These are phyloP conservation scores for Gorsachius goisagi DNA, from an alignment of 2,113 vertebrate genomes.

Conservation along the genomic window DNA sequence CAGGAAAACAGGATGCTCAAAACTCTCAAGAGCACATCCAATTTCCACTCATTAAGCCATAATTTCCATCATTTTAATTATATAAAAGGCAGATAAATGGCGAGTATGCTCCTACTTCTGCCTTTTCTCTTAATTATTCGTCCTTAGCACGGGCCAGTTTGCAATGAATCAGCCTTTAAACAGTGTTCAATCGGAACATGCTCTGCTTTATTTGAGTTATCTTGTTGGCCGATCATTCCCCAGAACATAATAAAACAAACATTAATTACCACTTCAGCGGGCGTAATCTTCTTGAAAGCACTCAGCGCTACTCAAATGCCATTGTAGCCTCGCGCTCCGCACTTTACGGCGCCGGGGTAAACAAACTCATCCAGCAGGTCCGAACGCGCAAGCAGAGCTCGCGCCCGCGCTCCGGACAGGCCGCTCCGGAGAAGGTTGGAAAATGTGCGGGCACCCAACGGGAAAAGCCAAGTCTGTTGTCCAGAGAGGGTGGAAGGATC, in stretches of 20 bases:
- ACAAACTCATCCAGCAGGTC: not conserved
- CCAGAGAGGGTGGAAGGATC: not conserved
- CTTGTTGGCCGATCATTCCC: slow-evolving; percentile 64
- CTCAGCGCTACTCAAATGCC: not conserved
- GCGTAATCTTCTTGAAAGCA: slow-evolving; percentile 32
- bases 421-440: rapidly evolving
- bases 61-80: slow-evolving; percentile 27
- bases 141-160: not conserved
- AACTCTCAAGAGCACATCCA: not conserved
- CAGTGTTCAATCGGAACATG: slow-evolving; percentile 19
- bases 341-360: not conserved
- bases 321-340: not conserved
- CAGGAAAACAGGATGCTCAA: not conserved
- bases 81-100: not conserved
- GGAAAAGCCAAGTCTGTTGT: not conserved
- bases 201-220: slow-evolving; percentile 61
- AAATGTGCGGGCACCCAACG: rapidly evolving
- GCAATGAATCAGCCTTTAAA: slow-evolving; percentile 11
- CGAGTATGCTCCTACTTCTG: not conserved
- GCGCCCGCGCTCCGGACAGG: rapidly evolving
- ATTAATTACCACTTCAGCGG: slow-evolving; percentile 67
- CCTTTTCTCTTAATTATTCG: slow-evolving; percentile 10
- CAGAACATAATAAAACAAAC: slow-evolving; percentile 71
- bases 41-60: not conserved
- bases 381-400: rapidly evolving